These are phyloP conservation scores for Tokudaia tokunoshimensis DNA, from an alignment of 2,797 vertebrate genomes.

Conservation along the genomic window DNA sequence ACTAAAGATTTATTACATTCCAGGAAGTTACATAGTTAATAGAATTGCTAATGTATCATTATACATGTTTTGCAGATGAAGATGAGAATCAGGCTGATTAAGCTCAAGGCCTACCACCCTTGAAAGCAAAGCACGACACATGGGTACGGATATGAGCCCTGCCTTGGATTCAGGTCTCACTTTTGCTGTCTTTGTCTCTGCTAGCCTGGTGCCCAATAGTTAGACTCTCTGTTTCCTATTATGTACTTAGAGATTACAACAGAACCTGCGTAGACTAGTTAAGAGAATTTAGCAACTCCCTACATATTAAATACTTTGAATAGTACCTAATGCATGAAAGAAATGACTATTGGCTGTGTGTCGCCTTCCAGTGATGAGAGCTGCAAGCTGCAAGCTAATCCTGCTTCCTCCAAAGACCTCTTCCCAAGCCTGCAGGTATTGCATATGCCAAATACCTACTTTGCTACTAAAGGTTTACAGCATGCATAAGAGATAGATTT, in stretches of 20 bases:
- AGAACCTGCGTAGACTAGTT: neutral
- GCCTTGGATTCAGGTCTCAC: neutral
- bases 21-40: constrained; percentile 17
- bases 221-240: constrained; percentile 25
- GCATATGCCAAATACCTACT: neutral
- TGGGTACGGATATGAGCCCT: neutral
- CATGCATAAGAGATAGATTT: neutral
- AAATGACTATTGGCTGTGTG: neutral
- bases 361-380: neutral
- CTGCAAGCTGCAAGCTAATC: neutral
- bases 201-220: neutral
- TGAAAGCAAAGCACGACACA: neutral
- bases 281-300: neutral
- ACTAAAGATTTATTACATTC: constrained; percentile 2
- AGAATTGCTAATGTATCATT: constrained; percentile 1
- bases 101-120: neutral
- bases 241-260: neutral
- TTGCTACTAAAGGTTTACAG: neutral
- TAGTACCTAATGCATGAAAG: neutral
- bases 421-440: neutral
- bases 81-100: neutral
- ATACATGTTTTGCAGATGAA: neutral
- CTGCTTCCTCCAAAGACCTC: neutral
- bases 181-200: neutral
- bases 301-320: neutral